These are phyloP conservation scores for Saguinus imperator DNA, from an alignment of 2,113 vertebrate species.

Conservation along the genomic window DNA sequence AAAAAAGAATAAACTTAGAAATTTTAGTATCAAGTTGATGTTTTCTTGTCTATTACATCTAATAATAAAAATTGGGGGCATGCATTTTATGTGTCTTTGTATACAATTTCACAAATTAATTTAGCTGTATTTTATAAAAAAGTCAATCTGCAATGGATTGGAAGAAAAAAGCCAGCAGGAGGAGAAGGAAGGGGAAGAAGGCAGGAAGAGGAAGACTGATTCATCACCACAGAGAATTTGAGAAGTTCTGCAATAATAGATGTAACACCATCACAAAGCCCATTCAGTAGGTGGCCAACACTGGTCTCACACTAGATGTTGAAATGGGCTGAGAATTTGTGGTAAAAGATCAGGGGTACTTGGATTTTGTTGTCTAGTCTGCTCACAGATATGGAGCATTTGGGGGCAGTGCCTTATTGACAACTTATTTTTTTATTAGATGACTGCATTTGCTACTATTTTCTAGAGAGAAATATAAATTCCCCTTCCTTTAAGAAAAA, in stretches of 20 bases:
- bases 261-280: fast-evolving
- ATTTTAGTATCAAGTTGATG: neutral
- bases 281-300: no score
- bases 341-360: neutral
- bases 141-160: neutral
- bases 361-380: neutral
- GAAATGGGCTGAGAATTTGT: neutral
- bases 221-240: neutral
- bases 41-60: neutral
- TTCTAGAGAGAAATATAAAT: neutral
- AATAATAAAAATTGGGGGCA: neutral
- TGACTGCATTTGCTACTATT: neutral
- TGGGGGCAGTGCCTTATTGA: no score
- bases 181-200: neutral
- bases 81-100: neutral
- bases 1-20: neutral
- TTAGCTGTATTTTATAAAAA: neutral
- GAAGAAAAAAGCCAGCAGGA: neutral
- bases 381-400: neutral
- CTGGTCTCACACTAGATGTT: neutral
- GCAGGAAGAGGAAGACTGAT: neutral
- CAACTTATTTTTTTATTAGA: neutral
- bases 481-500: neutral
- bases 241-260: neutral
- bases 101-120: neutral